Evolutionary conservation across 2,797 vertebrate genomes (phyloP).

Genomic region (Esox masquinongy): DNA sequence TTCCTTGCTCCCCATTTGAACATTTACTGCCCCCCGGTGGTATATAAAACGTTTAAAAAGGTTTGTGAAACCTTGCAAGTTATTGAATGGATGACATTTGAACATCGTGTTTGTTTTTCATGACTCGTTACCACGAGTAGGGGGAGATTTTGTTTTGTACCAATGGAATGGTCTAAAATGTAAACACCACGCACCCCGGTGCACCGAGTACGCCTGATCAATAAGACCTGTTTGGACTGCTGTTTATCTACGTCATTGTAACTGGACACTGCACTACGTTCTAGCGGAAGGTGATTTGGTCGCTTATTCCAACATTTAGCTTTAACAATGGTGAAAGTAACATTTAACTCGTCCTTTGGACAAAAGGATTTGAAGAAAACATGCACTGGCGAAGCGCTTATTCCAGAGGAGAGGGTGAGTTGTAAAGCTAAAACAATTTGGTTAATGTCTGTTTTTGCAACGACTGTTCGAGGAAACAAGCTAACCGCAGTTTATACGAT

Average conservation of each 20-base stretch:
- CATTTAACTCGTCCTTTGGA: constrained; percentile 47
- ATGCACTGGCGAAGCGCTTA: constrained; percentile 46
- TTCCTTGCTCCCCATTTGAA: neutral
- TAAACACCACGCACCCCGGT: too few species aligned
- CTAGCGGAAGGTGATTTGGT: neutral
- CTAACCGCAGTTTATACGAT: neutral
- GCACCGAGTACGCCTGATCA: too few species aligned
- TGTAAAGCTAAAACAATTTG: constrained; percentile 23
- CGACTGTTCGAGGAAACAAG: neutral
- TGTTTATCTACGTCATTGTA: constrained; percentile 15
- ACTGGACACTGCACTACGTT: constrained; percentile 4
- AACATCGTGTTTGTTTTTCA: too few species aligned
- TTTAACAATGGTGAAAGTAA: constrained; percentile 51
- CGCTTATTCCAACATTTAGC: neutral
- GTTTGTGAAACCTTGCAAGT: neutral
- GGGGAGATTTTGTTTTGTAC: too few species aligned
- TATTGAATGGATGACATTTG: neutral
- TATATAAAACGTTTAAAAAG: neutral
- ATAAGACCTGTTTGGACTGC: too few species aligned
- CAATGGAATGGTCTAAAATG: too few species aligned
- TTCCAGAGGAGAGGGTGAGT: constrained; percentile 54
- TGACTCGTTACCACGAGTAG: too few species aligned
- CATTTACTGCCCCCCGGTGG: neutral
- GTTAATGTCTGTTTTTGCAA: constrained; percentile 4
- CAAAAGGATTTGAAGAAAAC: constrained; percentile 52